Conservation (phyloP, 2,797 vertebrate species). For the Tarsius wallacei region DNA sequence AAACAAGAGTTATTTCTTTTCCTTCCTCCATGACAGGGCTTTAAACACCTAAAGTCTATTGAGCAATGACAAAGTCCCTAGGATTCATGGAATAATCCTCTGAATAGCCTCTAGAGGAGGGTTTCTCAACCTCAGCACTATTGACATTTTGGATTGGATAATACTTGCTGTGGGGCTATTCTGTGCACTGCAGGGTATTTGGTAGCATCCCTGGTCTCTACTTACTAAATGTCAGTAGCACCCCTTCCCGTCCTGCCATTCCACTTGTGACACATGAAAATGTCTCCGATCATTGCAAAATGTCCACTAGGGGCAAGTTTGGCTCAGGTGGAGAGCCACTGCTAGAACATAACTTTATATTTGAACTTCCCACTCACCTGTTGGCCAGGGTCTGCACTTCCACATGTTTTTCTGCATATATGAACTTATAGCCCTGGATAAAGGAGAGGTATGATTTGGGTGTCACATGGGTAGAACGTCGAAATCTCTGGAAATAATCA, state of each 20-base stretch:
- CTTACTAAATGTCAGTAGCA: neutral
- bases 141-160: neutral
- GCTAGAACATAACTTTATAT: neutral
- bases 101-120: neutral
- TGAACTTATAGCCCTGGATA: slow-evolving; percentile 96
- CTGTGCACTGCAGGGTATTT: too few relatives aligned
- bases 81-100: neutral
- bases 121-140: neutral
- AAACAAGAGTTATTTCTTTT: slow-evolving; percentile 1
- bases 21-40: neutral
- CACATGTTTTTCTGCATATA: slow-evolving; percentile 95
- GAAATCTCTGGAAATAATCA: slow-evolving; percentile 97
- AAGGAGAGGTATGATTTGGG: slow-evolving; percentile 99
- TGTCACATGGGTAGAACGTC: slow-evolving; percentile 96
- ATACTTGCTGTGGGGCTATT: accelerated
- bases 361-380: slow-evolving; percentile 91
- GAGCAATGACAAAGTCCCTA: neutral
- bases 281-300: neutral
- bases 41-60: neutral
- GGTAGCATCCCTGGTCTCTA: neutral
- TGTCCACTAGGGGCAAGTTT: neutral
- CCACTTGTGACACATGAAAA: neutral
- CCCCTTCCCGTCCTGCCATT: accelerated
- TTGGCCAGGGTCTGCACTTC: slow-evolving; percentile 95
- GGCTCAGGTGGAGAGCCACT: neutral